A percentile compares a stretch with the other conserved stretches of the same genome.
Conservation (phyloP, 2,797 vertebrate genomes). For the Anniella stebbinsi region DNA sequence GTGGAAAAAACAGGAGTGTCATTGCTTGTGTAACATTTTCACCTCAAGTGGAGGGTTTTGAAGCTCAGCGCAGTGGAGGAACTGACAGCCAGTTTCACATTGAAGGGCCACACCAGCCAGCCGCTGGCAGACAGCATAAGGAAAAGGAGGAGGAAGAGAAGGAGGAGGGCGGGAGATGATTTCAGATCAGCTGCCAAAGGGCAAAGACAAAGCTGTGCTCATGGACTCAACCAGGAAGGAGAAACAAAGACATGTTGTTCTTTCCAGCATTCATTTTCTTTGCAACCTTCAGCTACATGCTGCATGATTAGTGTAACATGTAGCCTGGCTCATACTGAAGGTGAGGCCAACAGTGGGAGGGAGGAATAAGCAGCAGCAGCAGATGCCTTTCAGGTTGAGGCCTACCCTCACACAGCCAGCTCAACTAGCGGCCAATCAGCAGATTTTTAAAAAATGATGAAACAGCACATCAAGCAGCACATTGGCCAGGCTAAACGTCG, state of each 20-base stretch:
- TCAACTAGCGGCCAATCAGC: not conserved
- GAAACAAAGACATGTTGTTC: conserved; percentile 17
- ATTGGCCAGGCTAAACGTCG: not conserved
- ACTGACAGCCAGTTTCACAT: not conserved
- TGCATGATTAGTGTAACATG: no score
- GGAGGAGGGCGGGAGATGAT: not conserved
- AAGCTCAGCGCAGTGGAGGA: not conserved
- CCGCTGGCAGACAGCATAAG: not conserved
- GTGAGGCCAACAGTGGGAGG: not conserved
- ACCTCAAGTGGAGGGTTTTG: not conserved
- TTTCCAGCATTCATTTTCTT: conserved; percentile 20
- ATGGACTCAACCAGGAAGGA: not conserved
- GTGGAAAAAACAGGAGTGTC: not conserved
- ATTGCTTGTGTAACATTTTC: not conserved
- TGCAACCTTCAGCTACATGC: not conserved
- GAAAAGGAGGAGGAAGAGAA: not conserved
- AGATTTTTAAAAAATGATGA: not conserved
- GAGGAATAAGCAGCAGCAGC: not conserved
- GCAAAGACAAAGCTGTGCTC: not conserved
- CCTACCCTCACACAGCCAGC: not conserved
- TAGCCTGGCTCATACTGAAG: not conserved
- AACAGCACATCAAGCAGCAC: not conserved
- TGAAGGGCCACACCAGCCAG: not conserved
- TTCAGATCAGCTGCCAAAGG: conserved; percentile 7
- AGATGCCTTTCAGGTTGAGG: not conserved